A percentile compares a stretch with the other conserved stretches of the same genome.
phyloP scores from a whole-genome alignment of 2,888 invertebrate genomes.

The Imbricaverruca yamaguchii region DNA sequence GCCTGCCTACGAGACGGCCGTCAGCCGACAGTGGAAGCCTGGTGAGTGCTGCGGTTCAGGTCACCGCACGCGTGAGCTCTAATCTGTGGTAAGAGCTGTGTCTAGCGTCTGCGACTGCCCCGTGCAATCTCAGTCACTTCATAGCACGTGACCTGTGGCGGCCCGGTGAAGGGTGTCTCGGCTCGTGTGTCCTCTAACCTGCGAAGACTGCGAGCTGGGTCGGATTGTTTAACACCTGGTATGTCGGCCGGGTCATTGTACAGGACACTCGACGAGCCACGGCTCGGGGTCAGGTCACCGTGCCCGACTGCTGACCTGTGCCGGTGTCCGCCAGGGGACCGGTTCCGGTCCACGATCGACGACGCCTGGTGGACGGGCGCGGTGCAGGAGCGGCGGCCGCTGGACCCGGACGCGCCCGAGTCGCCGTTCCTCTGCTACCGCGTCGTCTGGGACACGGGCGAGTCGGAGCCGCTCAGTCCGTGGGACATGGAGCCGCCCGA shows the following conservation, averaged over 20 bases:
- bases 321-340: constrained; percentile 41
- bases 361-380: constrained; percentile 95
- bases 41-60: constrained; percentile 44
- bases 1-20: constrained; percentile 77
- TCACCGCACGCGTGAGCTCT: too few species aligned
- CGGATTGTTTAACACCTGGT: too few species aligned
- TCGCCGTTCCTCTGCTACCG: constrained; percentile 69
- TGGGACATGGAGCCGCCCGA: constrained; percentile 91
- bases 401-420: constrained; percentile 56
- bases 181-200: too few species aligned
- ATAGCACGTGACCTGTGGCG: too few species aligned
- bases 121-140: too few species aligned
- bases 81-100: too few species aligned
- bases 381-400: constrained; percentile 59
- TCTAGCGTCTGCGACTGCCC: too few species aligned
- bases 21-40: constrained; percentile 69
- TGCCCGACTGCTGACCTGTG: neutral
- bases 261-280: too few species aligned
- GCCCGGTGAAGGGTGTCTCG: too few species aligned
- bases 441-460: constrained; percentile 86
- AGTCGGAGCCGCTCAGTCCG: constrained; percentile 77
- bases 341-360: constrained; percentile 87
- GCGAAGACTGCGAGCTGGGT: too few species aligned
- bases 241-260: too few species aligned
- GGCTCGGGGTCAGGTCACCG: too few species aligned